These are phyloP conservation scores for Eupithecia pulchellata DNA, from an alignment of 2,888 invertebrate genomes.

Conservation along the genomic window DNA sequence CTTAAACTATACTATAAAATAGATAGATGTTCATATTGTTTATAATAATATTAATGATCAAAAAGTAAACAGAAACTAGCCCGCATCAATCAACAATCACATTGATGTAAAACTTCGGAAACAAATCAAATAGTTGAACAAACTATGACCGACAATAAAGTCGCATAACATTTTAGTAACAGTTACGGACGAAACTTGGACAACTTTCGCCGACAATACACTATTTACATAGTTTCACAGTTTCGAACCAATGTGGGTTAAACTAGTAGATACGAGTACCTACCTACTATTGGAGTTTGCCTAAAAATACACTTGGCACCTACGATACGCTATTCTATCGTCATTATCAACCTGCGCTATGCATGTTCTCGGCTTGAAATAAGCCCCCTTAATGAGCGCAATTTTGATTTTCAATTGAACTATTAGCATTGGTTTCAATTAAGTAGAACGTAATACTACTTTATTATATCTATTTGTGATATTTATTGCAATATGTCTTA, in stretches of 20 bases:
- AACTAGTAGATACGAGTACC: not conserved
- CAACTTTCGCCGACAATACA: conserved; percentile 30
- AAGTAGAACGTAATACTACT: no score
- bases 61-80: not conserved
- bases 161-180: conserved; percentile 34
- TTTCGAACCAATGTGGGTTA: conserved; percentile 15
- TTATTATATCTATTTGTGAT: not conserved
- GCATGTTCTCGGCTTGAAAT: not conserved
- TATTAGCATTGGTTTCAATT: no score
- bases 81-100: not conserved
- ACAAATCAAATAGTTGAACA: conserved; percentile 31
- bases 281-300: not conserved
- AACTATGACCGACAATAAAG: conserved; percentile 23
- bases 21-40: not conserved
- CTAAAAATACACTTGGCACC: not conserved
- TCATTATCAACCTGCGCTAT: not conserved
- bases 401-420: no score
- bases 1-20: not conserved
- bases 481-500: not conserved
- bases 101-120: not conserved
- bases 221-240: conserved; percentile 44
- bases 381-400: not conserved
- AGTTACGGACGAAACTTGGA: conserved; percentile 29
- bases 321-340: not conserved
- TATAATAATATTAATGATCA: not conserved